These are phyloP conservation scores for Carassius gibelio DNA, from an alignment of 2,113 vertebrate species.

Conservation along the genomic window DNA sequence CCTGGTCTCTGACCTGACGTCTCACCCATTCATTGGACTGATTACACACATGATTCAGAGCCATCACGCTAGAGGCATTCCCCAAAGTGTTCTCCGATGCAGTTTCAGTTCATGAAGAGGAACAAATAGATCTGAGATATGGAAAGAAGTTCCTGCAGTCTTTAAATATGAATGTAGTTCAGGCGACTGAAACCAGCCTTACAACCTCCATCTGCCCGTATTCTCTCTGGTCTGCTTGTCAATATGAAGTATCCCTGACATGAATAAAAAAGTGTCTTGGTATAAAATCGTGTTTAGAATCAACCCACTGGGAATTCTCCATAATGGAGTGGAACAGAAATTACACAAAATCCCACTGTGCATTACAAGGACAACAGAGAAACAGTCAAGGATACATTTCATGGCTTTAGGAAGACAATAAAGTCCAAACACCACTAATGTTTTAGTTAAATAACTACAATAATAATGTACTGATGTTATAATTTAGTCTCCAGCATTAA, in stretches of 20 bases:
- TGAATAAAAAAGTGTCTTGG: not conserved
- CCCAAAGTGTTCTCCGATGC: too few relatives aligned
- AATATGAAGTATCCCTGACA: constrained; percentile 10
- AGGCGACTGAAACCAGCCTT: not conserved
- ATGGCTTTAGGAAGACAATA: not conserved
- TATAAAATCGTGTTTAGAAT: constrained; percentile 14
- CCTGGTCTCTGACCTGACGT: too few relatives aligned
- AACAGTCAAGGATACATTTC: not conserved
- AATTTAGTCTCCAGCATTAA: not conserved
- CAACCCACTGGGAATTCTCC: not conserved
- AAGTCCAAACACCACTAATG: too few relatives aligned
- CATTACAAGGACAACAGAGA: constrained; percentile 3
- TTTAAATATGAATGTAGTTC: not conserved
- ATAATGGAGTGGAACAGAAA: not conserved
- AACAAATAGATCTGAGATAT: too few relatives aligned
- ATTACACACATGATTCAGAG: too few relatives aligned
- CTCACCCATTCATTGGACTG: too few relatives aligned
- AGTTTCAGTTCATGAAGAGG: too few relatives aligned
- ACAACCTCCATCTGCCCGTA: not conserved
- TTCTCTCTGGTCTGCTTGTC: constrained; percentile 10
- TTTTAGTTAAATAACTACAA: constrained; percentile 1
- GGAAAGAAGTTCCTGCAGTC: too few relatives aligned
- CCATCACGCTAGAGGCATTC: too few relatives aligned
- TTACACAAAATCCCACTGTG: not conserved
- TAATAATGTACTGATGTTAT: not conserved